These are phyloP conservation scores for Epizoanthus rinbou DNA, from an alignment of 92 coral and sea anemone species.

Conservation along the genomic window DNA sequence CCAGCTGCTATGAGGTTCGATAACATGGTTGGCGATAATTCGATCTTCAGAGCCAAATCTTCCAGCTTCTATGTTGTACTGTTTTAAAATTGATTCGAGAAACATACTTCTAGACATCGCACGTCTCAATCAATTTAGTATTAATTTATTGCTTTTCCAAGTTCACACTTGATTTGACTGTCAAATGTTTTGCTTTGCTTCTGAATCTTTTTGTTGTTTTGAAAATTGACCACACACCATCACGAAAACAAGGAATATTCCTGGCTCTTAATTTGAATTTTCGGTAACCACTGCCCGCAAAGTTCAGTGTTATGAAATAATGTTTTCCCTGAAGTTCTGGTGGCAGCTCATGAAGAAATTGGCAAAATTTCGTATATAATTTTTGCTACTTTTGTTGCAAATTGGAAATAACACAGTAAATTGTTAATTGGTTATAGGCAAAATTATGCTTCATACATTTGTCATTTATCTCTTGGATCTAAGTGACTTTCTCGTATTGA, in stretches of 20 bases:
- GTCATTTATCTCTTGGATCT: neutral
- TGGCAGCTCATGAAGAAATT: too few relatives aligned
- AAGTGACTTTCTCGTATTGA: slow-evolving; percentile 2
- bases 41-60: neutral
- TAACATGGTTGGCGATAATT: neutral
- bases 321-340: neutral
- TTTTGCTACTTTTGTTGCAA: neutral
- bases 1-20: slow-evolving; percentile 31
- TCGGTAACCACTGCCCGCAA: neutral
- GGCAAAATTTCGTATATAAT: too few relatives aligned
- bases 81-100: neutral
- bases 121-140: neutral
- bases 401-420: neutral
- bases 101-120: too few relatives aligned
- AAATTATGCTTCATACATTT: neutral
- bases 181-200: slow-evolving; percentile 8
- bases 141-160: neutral
- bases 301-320: slow-evolving; percentile 7
- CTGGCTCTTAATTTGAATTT: neutral
- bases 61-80: neutral
- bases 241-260: neutral
- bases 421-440: too few relatives aligned
- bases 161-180: slow-evolving; percentile 9
- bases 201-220: slow-evolving; percentile 16
- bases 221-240: slow-evolving; percentile 38